Conservation (phyloP, 1,140 invertebrate genomes). For the Lepidurus arcticus region DNA sequence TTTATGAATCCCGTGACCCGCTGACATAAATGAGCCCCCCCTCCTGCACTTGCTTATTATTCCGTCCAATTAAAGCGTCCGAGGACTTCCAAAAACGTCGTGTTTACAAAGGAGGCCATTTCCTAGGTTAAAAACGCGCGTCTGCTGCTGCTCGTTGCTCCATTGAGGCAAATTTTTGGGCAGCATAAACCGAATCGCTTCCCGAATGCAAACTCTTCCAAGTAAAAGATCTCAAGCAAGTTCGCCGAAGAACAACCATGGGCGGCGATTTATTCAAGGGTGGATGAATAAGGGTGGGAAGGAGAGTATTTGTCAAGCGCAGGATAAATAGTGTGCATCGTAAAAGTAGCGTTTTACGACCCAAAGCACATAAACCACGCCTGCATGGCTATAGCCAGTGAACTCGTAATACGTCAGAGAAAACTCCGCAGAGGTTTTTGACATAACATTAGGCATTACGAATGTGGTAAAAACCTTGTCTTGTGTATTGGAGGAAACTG, state of each 20-base stretch:
- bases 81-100: background rate
- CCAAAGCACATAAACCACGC: slow-evolving; percentile 15
- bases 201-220: background rate
- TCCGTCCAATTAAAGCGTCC: background rate
- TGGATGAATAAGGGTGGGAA: slow-evolving; percentile 9
- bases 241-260: background rate
- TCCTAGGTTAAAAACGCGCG: background rate
- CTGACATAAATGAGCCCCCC: background rate
- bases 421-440: background rate
- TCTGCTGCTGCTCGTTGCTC: background rate
- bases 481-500: background rate
- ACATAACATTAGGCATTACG: background rate
- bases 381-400: background rate
- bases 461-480: background rate
- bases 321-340: slow-evolving; percentile 11
- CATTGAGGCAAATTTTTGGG: background rate
- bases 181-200: background rate
- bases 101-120: background rate
- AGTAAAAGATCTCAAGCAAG: background rate
- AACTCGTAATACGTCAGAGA: slow-evolving; percentile 8
- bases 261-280: background rate
- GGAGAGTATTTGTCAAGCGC: slow-evolving; percentile 15
- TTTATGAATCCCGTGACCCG: background rate
- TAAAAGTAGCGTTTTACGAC: slow-evolving; percentile 12
- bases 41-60: background rate